Evolutionary conservation across 23 tunicate genomes (phyloP).

Genomic region (Aplidium turbinatum): DNA sequence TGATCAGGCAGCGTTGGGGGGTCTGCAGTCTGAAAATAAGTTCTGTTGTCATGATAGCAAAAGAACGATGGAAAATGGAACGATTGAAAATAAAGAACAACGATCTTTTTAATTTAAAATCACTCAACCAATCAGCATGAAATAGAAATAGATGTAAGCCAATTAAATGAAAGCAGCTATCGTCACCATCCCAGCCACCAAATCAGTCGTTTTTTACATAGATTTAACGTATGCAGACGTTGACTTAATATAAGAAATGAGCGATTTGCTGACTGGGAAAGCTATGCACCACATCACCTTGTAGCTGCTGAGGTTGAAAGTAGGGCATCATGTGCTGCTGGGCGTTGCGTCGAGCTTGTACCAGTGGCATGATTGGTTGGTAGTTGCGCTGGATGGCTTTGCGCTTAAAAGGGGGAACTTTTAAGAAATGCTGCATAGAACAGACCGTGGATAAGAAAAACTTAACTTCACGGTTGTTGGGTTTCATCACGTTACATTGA

Average conservation of each 20-base stretch:
- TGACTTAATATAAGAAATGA: too few relatives aligned
- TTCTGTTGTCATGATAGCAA: too few relatives aligned
- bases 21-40: too few relatives aligned
- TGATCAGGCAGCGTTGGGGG: too few relatives aligned
- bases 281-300: slow-evolving; percentile 6
- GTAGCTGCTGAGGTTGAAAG: slow-evolving; percentile 16
- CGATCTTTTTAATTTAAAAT: too few relatives aligned
- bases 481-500: too few relatives aligned
- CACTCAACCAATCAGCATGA: background rate
- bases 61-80: too few relatives aligned
- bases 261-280: background rate
- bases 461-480: too few relatives aligned
- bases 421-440: slow-evolving; percentile 3
- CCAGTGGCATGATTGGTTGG: slow-evolving; percentile 8
- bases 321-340: slow-evolving; percentile 17
- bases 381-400: slow-evolving; percentile 29
- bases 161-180: background rate
- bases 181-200: background rate
- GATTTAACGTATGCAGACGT: too few relatives aligned
- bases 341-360: slow-evolving; percentile 18
- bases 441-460: too few relatives aligned
- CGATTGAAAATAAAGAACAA: too few relatives aligned
- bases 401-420: slow-evolving; percentile 38
- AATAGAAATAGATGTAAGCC: background rate
- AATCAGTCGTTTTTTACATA: too few relatives aligned